These are phyloP conservation scores for Ranitomeya variabilis DNA, from an alignment of 2,113 vertebrate genomes.

Conservation along the genomic window DNA sequence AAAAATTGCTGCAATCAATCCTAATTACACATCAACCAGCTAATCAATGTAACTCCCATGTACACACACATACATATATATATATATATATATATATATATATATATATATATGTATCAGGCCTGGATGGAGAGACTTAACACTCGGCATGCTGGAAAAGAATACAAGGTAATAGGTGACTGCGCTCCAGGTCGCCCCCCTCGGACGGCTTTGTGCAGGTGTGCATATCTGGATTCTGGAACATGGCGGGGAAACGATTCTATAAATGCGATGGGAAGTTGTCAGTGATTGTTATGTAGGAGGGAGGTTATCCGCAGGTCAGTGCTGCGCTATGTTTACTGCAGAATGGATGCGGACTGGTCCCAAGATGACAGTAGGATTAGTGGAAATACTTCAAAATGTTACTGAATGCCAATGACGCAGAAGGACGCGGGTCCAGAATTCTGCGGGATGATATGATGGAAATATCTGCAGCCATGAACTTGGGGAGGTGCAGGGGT, in stretches of 20 bases:
- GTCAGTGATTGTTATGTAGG: neutral
- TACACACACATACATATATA: constrained; percentile 29
- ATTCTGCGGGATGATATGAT: neutral
- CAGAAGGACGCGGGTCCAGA: neutral
- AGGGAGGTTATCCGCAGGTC: neutral
- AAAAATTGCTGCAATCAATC: constrained; percentile 56
- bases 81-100: constrained; percentile 30
- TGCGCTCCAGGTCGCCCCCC: neutral
- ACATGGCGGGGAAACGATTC: neutral
- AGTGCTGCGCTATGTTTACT: neutral
- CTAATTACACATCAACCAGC: constrained; percentile 56
- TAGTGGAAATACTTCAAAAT: neutral
- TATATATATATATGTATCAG: constrained; percentile 11
- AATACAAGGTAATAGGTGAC: neutral
- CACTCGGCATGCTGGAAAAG: neutral
- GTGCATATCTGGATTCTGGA: neutral
- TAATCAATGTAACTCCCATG: constrained; percentile 47
- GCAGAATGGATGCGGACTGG: neutral
- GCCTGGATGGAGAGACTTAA: constrained; percentile 9
- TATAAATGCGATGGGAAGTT: neutral
- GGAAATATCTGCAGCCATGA: neutral
- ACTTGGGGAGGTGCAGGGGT: too few species aligned
- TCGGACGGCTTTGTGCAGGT: too few species aligned
- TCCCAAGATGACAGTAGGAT: constrained; percentile 6
- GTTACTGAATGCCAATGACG: neutral